phyloP scores from a whole-genome alignment of 2,113 vertebrate species.

The Cettia cetti region DNA sequence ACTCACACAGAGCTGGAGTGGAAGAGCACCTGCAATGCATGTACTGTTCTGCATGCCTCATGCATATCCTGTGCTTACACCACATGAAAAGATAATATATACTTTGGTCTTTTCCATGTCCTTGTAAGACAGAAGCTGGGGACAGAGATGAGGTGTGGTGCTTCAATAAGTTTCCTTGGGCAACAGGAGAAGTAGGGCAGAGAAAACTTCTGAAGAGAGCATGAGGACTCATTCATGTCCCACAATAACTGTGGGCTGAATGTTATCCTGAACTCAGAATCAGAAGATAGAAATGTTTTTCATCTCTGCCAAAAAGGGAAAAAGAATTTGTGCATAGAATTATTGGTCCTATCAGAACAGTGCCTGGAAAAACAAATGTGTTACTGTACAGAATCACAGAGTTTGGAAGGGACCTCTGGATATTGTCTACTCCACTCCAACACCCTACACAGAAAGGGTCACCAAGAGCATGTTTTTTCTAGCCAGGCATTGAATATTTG shows the following conservation, averaged over 20 bases:
- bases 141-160: background rate
- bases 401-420: background rate
- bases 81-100: rapidly evolving
- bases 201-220: background rate
- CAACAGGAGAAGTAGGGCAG: background rate
- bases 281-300: background rate
- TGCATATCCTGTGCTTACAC: background rate
- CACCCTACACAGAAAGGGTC: background rate
- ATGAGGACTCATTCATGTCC: background rate
- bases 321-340: background rate
- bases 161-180: background rate
- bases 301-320: background rate
- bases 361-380: background rate
- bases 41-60: background rate
- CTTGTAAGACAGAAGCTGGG: background rate
- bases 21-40: background rate
- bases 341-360: background rate
- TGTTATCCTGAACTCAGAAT: background rate
- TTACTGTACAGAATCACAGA: background rate
- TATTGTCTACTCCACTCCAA: background rate
- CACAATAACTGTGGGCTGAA: background rate
- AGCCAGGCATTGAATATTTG: background rate
- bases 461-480: background rate
- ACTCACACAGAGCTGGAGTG: background rate
- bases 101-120: background rate